Percentiles rank a stretch among this genome's conserved stretches.
These are phyloP conservation scores for Eulemur mongoz DNA, from an alignment of 2,797 vertebrate genomes.

Conservation along the genomic window DNA sequence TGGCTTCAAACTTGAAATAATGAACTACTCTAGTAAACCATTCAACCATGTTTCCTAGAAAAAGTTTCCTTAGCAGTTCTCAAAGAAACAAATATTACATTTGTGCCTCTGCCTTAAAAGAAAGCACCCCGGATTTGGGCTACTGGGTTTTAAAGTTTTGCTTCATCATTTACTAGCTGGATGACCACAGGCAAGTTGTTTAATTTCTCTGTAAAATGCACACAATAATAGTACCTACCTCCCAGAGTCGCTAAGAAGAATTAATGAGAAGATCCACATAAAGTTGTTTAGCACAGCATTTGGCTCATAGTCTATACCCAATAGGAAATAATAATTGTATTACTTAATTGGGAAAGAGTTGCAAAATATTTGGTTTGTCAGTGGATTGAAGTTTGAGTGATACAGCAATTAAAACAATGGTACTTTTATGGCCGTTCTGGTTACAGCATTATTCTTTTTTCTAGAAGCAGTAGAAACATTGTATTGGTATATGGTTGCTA, in stretches of 20 bases:
- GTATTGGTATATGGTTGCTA: background rate
- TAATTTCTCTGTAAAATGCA: background rate
- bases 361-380: background rate
- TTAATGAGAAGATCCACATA: background rate
- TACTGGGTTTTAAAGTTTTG: background rate
- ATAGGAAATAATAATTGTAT: background rate
- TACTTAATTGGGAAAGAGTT: background rate
- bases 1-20: slow-evolving; percentile 46
- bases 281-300: background rate
- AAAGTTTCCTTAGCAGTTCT: background rate
- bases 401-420: background rate
- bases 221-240: background rate
- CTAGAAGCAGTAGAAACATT: background rate
- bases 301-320: background rate
- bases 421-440: background rate
- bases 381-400: background rate
- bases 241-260: background rate
- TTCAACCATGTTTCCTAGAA: background rate
- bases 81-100: slow-evolving; percentile 21
- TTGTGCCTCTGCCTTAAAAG: background rate
- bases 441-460: background rate
- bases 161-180: background rate
- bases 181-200: background rate
- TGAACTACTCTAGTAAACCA: background rate
- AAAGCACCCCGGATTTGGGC: background rate